Conservation (phyloP, 2,113 vertebrate species). For the Entelurus aequoreus region DNA sequence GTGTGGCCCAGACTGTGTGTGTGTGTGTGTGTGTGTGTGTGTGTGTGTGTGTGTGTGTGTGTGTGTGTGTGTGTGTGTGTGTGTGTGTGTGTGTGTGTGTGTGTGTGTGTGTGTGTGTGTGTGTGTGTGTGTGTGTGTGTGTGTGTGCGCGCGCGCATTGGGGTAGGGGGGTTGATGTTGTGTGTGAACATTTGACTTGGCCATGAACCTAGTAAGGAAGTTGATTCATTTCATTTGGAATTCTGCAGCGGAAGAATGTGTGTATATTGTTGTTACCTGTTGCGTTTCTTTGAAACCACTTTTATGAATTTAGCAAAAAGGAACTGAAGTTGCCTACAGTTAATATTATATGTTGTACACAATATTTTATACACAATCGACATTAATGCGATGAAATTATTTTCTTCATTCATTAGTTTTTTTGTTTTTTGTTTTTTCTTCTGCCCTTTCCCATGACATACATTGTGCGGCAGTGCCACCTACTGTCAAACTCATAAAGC, state of each 20-base stretch:
- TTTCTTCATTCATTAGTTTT: too few species aligned
- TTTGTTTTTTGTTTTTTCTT: too few species aligned
- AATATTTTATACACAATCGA: neutral
- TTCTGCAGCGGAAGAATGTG: slow-evolving; percentile 33
- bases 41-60: slow-evolving; percentile 1
- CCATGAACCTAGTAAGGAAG: slow-evolving; percentile 26
- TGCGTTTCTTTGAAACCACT: slow-evolving; percentile 5
- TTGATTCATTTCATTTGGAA: slow-evolving; percentile 41
- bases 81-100: neutral
- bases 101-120: slow-evolving; percentile 9
- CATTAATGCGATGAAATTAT: neutral
- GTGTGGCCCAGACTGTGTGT: slow-evolving; percentile 16
- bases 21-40: neutral
- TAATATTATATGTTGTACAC: neutral
- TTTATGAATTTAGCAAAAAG: neutral
- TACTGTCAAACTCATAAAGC: too few species aligned
- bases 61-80: too few species aligned
- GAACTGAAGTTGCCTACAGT: neutral
- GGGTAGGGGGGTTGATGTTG: neutral
- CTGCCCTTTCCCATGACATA: too few species aligned
- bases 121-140: neutral
- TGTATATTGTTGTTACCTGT: slow-evolving; percentile 24
- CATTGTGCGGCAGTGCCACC: too few species aligned
- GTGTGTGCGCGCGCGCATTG: neutral
- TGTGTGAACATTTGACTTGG: neutral